Conservation (phyloP, 2,113 vertebrate genomes). For the Prochilodus magdalenae region DNA sequence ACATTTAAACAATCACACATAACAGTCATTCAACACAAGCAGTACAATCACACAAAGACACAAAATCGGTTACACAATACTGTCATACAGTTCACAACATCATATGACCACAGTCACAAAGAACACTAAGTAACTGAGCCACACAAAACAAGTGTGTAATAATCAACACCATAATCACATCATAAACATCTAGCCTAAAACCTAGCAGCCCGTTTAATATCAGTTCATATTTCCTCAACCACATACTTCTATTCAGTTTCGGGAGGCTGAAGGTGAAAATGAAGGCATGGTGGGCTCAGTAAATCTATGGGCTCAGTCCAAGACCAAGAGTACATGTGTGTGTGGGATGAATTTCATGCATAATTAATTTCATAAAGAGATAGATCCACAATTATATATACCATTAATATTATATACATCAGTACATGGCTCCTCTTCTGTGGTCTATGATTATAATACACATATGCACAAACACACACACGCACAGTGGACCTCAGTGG, state of each 20-base stretch:
- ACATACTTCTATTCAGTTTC: too few relatives aligned
- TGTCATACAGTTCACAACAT: constrained; percentile 26
- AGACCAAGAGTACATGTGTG: too few relatives aligned
- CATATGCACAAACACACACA: constrained; percentile 21
- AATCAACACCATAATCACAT: constrained; percentile 1
- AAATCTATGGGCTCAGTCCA: too few relatives aligned
- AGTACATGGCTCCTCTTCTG: neutral
- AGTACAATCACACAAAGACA: constrained; percentile 38
- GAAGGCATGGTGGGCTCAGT: too few relatives aligned
- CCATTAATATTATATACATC: too few relatives aligned
- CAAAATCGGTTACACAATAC: constrained; percentile 66
- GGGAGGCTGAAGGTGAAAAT: too few relatives aligned
- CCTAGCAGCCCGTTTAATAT: neutral
- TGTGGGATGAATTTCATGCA: too few relatives aligned
- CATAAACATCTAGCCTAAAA: neutral
- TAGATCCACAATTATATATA: too few relatives aligned
- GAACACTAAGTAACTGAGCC: neutral
- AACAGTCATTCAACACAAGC: neutral
- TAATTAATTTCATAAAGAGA: too few relatives aligned
- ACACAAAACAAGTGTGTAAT: neutral
- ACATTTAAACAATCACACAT: neutral
- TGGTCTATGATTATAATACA: neutral
- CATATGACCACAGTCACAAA: constrained; percentile 1
- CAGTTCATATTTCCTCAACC: too few relatives aligned
- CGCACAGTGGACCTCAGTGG: constrained; percentile 7